Conservation (phyloP, 2,797 vertebrate genomes). For the Monodelphis domestica region DNA sequence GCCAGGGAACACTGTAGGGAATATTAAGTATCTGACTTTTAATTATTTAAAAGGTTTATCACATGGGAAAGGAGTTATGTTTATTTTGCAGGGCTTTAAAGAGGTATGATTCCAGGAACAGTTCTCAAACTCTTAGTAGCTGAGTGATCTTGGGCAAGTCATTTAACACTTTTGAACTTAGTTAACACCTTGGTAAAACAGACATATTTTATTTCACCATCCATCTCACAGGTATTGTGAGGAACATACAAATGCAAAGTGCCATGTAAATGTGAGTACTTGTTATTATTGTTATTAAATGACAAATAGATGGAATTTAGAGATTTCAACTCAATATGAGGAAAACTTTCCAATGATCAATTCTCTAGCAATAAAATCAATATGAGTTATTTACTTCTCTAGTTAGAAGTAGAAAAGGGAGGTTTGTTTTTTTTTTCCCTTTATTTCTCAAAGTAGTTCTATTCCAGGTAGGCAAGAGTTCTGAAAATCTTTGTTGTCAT, state of each 20-base stretch:
- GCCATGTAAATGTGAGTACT: not conserved
- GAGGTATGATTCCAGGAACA: not conserved
- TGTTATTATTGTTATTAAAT: not conserved
- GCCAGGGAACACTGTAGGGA: not conserved
- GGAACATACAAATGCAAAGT: not conserved
- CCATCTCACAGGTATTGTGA: not conserved
- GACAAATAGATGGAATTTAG: not conserved
- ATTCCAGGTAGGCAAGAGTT: not conserved
- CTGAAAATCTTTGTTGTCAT: not conserved
- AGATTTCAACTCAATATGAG: not conserved
- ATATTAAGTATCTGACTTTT: not conserved
- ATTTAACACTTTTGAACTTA: not conserved
- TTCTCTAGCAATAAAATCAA: not conserved
- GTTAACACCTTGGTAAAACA: not conserved
- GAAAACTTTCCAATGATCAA: not conserved
- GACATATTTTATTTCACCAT: not conserved
- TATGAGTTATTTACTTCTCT: not conserved
- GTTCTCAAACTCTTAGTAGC: not conserved
- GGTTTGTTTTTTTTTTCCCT: not conserved
- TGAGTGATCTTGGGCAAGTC: not conserved
- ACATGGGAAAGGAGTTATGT: not conserved
- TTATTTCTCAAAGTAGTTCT: not conserved
- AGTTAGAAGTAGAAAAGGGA: not conserved
- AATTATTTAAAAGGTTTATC: not conserved
- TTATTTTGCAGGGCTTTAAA: not conserved